phyloP scores from a whole-genome alignment of 2,888 invertebrate species.

The Rotaria socialis region DNA sequence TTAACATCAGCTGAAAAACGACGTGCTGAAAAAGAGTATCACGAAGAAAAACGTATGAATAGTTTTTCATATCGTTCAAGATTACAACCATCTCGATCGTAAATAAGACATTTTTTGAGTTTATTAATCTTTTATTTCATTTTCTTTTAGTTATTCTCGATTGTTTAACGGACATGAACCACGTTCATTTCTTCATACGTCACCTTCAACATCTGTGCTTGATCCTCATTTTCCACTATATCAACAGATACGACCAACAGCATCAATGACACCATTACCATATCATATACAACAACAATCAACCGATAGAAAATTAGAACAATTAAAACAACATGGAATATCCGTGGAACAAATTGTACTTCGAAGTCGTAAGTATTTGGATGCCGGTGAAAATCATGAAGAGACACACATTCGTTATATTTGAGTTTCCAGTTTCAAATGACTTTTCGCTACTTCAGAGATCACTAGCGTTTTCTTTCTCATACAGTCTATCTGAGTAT shows the following conservation, averaged over 20 bases:
- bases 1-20: conserved; percentile 86
- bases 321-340: conserved; percentile 37
- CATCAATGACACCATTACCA: conserved; percentile 23
- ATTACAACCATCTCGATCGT: background rate
- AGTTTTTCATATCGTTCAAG: conserved; percentile 46
- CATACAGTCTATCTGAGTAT: too few species aligned
- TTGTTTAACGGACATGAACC: background rate
- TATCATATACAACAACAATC: background rate
- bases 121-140: background rate
- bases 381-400: too few species aligned
- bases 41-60: conserved; percentile 76
- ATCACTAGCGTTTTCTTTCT: too few species aligned
- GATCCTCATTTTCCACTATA: conserved; percentile 5
- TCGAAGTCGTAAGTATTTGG: background rate
- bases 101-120: background rate
- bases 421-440: too few species aligned
- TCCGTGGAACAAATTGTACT: background rate
- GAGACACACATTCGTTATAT: too few species aligned
- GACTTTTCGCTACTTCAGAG: too few species aligned
- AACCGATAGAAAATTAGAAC: conserved; percentile 1
- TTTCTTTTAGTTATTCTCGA: background rate
- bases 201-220: background rate
- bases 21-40: conserved; percentile 84
- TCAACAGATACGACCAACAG: background rate
- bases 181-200: background rate